Conservation (phyloP, 2,888 invertebrate species). For the Agriopis aurantiaria region DNA sequence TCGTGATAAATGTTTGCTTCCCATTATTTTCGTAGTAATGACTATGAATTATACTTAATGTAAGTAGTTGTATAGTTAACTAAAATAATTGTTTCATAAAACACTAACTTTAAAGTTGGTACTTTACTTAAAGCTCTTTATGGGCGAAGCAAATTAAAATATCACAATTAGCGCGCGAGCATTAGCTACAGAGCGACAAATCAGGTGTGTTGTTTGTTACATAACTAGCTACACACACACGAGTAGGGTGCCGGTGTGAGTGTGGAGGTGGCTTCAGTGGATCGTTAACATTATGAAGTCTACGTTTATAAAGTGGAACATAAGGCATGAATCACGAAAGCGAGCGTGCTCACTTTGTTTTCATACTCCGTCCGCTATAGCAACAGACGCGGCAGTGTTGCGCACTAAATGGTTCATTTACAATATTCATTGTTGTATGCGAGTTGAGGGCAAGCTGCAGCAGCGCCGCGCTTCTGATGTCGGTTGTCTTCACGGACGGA, state of each 20-base stretch:
- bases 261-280: constrained; percentile 31
- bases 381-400: constrained; percentile 11
- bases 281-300: constrained; percentile 59
- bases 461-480: constrained; percentile 3
- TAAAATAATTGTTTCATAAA: too few species aligned
- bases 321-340: constrained; percentile 57
- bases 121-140: background rate
- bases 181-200: constrained; percentile 15
- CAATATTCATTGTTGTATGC: constrained; percentile 13
- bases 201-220: constrained; percentile 14
- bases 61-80: too few species aligned
- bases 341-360: constrained; percentile 50
- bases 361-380: constrained; percentile 18
- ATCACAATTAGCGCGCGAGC: constrained; percentile 12
- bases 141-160: constrained; percentile 13
- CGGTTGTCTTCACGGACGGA: constrained; percentile 4
- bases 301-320: constrained; percentile 59
- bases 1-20: constrained; percentile 1
- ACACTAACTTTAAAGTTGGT: background rate
- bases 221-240: constrained; percentile 5
- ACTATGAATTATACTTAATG: too few species aligned
- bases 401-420: constrained; percentile 12
- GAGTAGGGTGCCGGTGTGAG: constrained; percentile 4
- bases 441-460: constrained; percentile 6
- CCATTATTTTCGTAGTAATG: too few species aligned